Percentiles rank a stretch among this genome's conserved stretches.
These are phyloP conservation scores for Eleginops maclovinus DNA, from an alignment of 2,113 vertebrate genomes.

Conservation along the genomic window DNA sequence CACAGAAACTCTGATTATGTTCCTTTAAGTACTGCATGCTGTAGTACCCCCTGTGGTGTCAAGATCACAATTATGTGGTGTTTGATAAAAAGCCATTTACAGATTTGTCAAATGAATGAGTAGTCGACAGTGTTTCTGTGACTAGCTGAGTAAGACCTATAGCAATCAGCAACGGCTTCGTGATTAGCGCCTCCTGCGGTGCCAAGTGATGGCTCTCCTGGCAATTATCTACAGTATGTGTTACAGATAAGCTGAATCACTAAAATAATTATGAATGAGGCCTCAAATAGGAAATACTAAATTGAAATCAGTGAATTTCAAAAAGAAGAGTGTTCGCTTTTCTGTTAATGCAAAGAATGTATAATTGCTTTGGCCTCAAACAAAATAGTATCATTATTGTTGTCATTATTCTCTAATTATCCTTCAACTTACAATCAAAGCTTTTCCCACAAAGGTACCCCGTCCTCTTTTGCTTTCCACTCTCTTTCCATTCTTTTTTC, in stretches of 20 bases:
- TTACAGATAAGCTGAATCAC: conserved; percentile 41
- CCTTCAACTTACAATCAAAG: conserved; percentile 63
- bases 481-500: background rate
- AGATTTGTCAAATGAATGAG: conserved; percentile 59
- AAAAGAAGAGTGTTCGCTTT: conserved; percentile 30
- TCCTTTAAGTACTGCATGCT: conserved; percentile 6
- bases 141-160: conserved; percentile 42
- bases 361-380: conserved; percentile 56
- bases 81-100: conserved; percentile 50
- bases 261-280: conserved; percentile 39
- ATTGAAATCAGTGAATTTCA: conserved; percentile 44
- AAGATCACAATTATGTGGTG: conserved; percentile 52
- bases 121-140: conserved; percentile 24
- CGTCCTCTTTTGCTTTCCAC: conserved; percentile 9
- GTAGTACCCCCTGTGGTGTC: conserved; percentile 26
- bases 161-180: conserved; percentile 33
- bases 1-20: conserved; percentile 24
- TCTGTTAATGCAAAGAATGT: conserved; percentile 25
- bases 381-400: conserved; percentile 54
- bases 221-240: conserved; percentile 49
- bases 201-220: conserved; percentile 31
- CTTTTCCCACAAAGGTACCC: conserved; percentile 41
- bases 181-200: conserved; percentile 59
- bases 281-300: conserved; percentile 37
- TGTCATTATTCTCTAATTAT: conserved; percentile 68